These are phyloP conservation scores for Pangasius macronema DNA, from an alignment of 2,797 vertebrate species.

Conservation along the genomic window DNA sequence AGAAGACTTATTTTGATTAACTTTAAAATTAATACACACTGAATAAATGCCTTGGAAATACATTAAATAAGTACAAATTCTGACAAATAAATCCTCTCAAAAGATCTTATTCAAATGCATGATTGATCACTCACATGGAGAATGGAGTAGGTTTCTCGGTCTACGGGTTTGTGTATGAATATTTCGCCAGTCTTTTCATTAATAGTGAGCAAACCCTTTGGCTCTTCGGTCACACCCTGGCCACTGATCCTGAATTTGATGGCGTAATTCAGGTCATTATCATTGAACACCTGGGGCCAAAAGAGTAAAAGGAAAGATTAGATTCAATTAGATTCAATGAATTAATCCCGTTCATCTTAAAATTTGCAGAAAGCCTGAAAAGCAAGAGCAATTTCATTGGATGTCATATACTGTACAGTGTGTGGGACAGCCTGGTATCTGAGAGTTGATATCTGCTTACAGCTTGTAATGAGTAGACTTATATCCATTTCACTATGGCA, in stretches of 20 bases:
- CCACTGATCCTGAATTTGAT: conserved; percentile 74
- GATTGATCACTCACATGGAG: conserved; percentile 72
- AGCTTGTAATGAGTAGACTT: not conserved
- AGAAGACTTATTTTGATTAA: not conserved
- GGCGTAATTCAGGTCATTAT: not conserved
- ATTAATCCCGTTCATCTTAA: not conserved
- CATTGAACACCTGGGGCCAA: conserved; percentile 75
- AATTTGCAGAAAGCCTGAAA: not conserved
- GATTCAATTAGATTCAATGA: not conserved
- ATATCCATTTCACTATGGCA: not conserved
- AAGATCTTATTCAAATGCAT: not conserved
- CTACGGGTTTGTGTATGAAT: conserved; percentile 60
- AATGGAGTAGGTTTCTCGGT: conserved; percentile 67
- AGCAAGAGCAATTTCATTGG: not conserved
- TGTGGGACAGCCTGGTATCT: not conserved
- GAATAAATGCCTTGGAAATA: not conserved
- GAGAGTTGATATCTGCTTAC: not conserved
- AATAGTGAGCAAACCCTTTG: conserved; percentile 73
- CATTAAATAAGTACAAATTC: not conserved
- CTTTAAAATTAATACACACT: not conserved
- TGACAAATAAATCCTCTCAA: not conserved
- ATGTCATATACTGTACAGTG: not conserved
- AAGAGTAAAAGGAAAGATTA: not conserved
- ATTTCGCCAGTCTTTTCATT: conserved; percentile 60
- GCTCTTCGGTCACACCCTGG: conserved; percentile 66